Percentiles rank a stretch among this genome's conserved stretches.
phyloP scores from a whole-genome alignment of 2,888 invertebrate species.

The Sturmia bella region DNA sequence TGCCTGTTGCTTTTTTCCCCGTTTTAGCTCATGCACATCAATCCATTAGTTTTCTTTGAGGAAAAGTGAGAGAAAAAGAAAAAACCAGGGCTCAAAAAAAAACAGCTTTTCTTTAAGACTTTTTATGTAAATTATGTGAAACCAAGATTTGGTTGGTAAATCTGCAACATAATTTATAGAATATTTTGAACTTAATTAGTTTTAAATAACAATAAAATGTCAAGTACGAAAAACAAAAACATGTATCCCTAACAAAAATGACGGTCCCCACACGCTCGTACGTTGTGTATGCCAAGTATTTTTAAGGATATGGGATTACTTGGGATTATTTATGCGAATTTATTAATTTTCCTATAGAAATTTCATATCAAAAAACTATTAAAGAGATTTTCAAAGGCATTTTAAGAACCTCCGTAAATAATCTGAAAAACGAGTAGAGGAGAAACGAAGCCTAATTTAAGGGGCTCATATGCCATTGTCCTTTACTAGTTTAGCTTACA shows the following conservation, averaged over 20 bases:
- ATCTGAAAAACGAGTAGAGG: neutral
- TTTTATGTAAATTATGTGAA: too few species aligned
- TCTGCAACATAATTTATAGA: neutral
- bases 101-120: too few species aligned
- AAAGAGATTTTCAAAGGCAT: conserved; percentile 9
- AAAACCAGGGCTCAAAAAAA: too few species aligned
- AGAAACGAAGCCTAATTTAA: neutral
- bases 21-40: too few species aligned
- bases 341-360: conserved; percentile 36
- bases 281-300: neutral
- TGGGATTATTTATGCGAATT: conserved; percentile 12
- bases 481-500: too few species aligned
- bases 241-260: neutral
- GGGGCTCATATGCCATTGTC: neutral
- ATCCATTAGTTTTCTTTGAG: too few species aligned
- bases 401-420: neutral
- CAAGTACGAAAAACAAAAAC: neutral
- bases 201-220: conserved; percentile 15
- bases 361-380: conserved; percentile 35
- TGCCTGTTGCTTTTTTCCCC: too few species aligned
- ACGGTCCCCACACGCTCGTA: neutral
- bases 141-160: neutral
- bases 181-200: conserved; percentile 24
- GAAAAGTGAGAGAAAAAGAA: too few species aligned
- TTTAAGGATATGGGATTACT: neutral